Percentiles rank a stretch among this genome's conserved stretches.
Conservation (phyloP, 2,888 invertebrate genomes). For the Cremastobaeus sp. region DNA sequence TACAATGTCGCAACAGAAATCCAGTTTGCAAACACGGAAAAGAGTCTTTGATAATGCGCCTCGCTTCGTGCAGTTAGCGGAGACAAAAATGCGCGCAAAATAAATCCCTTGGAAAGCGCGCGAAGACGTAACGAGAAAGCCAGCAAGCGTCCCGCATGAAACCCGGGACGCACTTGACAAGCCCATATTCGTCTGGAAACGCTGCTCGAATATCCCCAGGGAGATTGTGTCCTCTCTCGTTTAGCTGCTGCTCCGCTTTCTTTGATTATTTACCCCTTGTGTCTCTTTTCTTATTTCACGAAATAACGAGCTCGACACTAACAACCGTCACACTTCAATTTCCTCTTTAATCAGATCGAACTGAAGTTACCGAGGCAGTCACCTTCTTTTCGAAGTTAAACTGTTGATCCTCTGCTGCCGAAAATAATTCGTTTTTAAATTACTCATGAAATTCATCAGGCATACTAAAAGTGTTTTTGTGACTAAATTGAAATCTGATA, state of each 20-base stretch:
- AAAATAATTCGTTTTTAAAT: neutral
- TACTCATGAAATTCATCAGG: too few species aligned
- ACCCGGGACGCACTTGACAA: conserved; percentile 54
- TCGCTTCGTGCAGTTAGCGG: conserved; percentile 4
- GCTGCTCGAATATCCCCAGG: conserved; percentile 52
- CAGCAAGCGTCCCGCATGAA: conserved; percentile 51
- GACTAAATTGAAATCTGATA: too few species aligned
- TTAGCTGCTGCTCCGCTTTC: conserved; percentile 16
- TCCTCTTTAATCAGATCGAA: conserved; percentile 42
- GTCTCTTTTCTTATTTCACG: conserved; percentile 44
- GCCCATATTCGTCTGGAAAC: conserved; percentile 50
- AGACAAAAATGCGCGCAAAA: conserved; percentile 31
- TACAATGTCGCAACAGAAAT: conserved; percentile 23
- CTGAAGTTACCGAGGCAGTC: neutral
- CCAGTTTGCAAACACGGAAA: conserved; percentile 38
- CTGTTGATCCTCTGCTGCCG: neutral
- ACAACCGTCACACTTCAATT: conserved; percentile 51
- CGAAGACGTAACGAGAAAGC: conserved; percentile 41
- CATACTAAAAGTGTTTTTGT: too few species aligned
- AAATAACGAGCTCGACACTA: conserved; percentile 54
- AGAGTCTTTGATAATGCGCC: conserved; percentile 35
- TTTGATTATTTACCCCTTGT: conserved; percentile 47
- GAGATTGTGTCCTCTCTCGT: conserved; percentile 38
- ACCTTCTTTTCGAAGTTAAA: neutral
- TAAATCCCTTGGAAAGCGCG: conserved; percentile 30